Evolutionary conservation across 2,797 vertebrate species (phyloP).

Genomic region (Chelonia mydas): DNA sequence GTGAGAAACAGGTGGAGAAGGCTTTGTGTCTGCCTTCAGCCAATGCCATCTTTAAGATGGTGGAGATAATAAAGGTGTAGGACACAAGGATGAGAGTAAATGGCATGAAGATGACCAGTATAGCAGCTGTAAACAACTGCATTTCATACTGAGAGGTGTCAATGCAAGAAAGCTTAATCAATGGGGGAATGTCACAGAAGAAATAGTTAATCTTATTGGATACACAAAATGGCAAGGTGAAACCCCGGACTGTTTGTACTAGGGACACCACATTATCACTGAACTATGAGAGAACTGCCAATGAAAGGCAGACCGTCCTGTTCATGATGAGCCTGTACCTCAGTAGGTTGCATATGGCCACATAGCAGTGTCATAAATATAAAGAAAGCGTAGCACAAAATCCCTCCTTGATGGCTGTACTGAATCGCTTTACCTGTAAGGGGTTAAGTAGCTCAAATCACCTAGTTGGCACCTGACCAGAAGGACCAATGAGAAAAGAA

Average conservation of each 20-base stretch:
- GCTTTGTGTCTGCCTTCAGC: background rate
- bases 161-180: no score
- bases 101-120: background rate
- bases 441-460: no score
- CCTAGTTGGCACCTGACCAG: no score
- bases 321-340: background rate
- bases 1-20: constrained; percentile 2
- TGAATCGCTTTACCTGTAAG: no score
- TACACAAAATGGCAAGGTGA: no score
- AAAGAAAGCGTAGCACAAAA: no score
- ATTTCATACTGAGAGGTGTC: background rate
- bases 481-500: no score
- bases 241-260: background rate
- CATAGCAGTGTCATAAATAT: no score
- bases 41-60: background rate
- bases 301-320: background rate
- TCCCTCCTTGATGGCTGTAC: no score
- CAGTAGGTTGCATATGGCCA: background rate
- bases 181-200: no score
- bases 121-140: background rate
- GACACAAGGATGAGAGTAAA: background rate
- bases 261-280: background rate
- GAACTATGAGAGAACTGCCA: background rate
- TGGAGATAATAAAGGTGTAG: constrained; percentile 2
- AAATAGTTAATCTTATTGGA: no score